Conservation (phyloP, 2,797 vertebrate genomes). For the Spheniscus humboldti region DNA sequence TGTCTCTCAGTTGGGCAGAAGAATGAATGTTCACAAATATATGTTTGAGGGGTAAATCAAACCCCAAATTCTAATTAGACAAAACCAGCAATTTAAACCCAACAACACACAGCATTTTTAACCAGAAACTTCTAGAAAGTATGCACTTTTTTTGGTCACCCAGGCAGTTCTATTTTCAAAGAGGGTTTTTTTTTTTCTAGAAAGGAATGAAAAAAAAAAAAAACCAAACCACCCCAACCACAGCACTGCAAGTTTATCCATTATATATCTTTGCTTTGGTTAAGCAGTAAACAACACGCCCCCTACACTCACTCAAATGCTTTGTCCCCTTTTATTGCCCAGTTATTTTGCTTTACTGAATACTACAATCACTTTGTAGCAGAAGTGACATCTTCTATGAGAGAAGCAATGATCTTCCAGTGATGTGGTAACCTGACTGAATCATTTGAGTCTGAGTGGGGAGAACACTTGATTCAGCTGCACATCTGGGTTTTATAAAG, state of each 20-base stretch:
- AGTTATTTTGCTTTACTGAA: not conserved
- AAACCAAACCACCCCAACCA: not conserved
- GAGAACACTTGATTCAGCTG: not conserved
- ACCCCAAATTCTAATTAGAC: constrained; percentile 57
- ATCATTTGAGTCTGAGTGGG: not conserved
- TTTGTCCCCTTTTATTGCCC: not conserved
- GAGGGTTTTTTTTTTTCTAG: not conserved
- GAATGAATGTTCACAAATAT: constrained; percentile 66
- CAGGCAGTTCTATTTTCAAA: not conserved
- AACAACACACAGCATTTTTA: not conserved
- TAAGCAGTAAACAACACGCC: not conserved
- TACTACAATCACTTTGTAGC: not conserved
- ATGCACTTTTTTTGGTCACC: not conserved
- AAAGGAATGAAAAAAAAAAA: not conserved
- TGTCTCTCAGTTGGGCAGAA: constrained; percentile 61
- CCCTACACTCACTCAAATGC: not conserved
- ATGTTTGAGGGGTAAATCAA: constrained; percentile 48
- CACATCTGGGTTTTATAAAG: constrained; percentile 54
- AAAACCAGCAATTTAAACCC: constrained; percentile 40
- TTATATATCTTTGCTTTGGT: not conserved
- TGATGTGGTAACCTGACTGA: constrained; percentile 41
- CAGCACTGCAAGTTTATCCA: not conserved
- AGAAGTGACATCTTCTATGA: not conserved
- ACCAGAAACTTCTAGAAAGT: not conserved
- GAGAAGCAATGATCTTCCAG: not conserved